Evolutionary conservation across 2,797 vertebrate genomes (phyloP), one percentile per base, ranked within the genome.

Genomic region (Sebastes taczanowskii): DNA sequence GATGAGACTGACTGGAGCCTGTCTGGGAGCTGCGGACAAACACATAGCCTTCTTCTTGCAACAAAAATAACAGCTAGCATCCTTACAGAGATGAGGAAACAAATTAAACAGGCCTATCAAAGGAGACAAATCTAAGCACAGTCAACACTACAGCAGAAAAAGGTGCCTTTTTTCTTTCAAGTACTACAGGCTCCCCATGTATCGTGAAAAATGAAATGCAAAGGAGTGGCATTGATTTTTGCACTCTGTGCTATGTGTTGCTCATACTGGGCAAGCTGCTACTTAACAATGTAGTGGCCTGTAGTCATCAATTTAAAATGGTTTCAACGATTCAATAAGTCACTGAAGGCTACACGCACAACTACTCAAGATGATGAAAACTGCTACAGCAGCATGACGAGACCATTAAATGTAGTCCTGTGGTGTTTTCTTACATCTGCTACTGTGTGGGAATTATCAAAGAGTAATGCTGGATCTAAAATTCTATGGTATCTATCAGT

Each of bases 231-330:
- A 95, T 95, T 92, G 94, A 95, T 95, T 95, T 91, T 80, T 86
- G 70, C 91, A 72, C 87, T 85, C 84, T 86, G 86, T 75, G 91
- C 75, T 86, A 74, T 84, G 86, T 89, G 92, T 84, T 90, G 86
- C 81, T 94, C 91, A 87, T 89, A 89, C 85, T 60, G 91, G 84
- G 90, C 80, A 66, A 91, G 86, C 88, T 84, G 87, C 88, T 86
- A 92, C 90, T 95, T 93, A 93, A 92, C 91, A 91, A 89, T 79
- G 87, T 91, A 78, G 84, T 66, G 83, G 89, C 90, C 93, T 83
- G 90, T 89, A 88, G 92, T 92, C 89, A 92, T 94, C 93, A 90
- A 92, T 92, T 90, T 88, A 84, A 93, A 94, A 95, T 59, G 86
- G 90, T 84, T 84, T 91, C 90, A 87, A 82, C 84, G 80, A 94